Evolutionary conservation across 2,888 invertebrate genomes (phyloP).

Genomic region (Neria commutata): DNA sequence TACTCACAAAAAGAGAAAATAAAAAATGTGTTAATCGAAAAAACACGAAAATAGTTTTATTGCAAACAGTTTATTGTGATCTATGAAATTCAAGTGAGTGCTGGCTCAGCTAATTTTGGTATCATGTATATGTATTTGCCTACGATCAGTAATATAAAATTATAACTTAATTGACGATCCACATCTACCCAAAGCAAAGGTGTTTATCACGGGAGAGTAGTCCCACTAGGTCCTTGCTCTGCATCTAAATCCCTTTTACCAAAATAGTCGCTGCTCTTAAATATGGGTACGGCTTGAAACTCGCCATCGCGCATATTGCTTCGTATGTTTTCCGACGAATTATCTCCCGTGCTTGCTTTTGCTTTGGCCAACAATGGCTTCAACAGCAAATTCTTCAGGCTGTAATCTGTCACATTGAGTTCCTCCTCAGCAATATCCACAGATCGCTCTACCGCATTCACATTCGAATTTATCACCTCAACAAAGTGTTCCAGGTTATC

Average conservation of each 20-base stretch:
- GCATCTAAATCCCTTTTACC: conserved; percentile 7
- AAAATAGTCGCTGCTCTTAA: conserved; percentile 57
- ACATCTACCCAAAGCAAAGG: conserved; percentile 20
- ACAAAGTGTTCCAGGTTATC: conserved; percentile 66
- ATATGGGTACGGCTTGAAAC: conserved; percentile 55
- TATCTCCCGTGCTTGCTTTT: conserved; percentile 32
- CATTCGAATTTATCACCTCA: conserved; percentile 65
- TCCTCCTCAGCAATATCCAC: conserved; percentile 69
- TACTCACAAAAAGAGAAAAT: too few species aligned
- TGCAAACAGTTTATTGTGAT: too few species aligned
- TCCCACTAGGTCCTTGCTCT: too few species aligned
- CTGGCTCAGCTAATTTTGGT: too few species aligned
- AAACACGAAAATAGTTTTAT: too few species aligned
- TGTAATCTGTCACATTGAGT: conserved; percentile 67
- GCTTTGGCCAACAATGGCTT: conserved; percentile 65
- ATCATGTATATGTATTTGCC: too few species aligned
- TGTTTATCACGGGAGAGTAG: too few species aligned
- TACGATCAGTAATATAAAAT: too few species aligned
- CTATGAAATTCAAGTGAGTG: too few species aligned
- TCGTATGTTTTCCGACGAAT: conserved; percentile 18
- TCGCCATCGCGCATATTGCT: conserved; percentile 49
- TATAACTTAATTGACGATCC: conserved; percentile 26
- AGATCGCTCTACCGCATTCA: conserved; percentile 65
- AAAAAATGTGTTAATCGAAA: too few species aligned
- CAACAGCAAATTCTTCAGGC: conserved; percentile 65